phyloP scores from a whole-genome alignment of 1,140 invertebrate species.

The fruit fly (Drosophila melanogaster) region Release_6_plus_ISO1_MT NT_033777.3:31579001-31579500 shows the following conservation, averaged over 20 bases:
- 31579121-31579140: slow-evolving; percentile 85
- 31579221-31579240: slow-evolving; percentile 62
- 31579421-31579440: slow-evolving; percentile 86
- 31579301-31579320: slow-evolving; percentile 83
- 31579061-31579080: slow-evolving; percentile 88
- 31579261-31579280: slow-evolving; percentile 86
- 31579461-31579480: slow-evolving; percentile 79
- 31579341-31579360: slow-evolving; percentile 97
- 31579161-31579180: slow-evolving; percentile 85
- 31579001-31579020: slow-evolving; percentile 82
- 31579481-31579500: slow-evolving; percentile 87
- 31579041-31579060: slow-evolving; percentile 86
- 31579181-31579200: slow-evolving; percentile 85
- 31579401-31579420: slow-evolving; percentile 86
- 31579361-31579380: slow-evolving; percentile 93
- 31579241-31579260: slow-evolving; percentile 53
- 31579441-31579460: slow-evolving; percentile 81
- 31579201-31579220: slow-evolving; percentile 85
- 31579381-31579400: slow-evolving; percentile 92
- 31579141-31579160: slow-evolving; percentile 84
- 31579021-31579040: slow-evolving; percentile 78
- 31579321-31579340: slow-evolving; percentile 96
- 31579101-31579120: slow-evolving; percentile 79
- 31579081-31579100: slow-evolving; percentile 85
- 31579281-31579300: slow-evolving; percentile 85